These are phyloP conservation scores for Rhagophthalmus giganteus DNA, from an alignment of 2,888 invertebrate species.

Conservation along the genomic window DNA sequence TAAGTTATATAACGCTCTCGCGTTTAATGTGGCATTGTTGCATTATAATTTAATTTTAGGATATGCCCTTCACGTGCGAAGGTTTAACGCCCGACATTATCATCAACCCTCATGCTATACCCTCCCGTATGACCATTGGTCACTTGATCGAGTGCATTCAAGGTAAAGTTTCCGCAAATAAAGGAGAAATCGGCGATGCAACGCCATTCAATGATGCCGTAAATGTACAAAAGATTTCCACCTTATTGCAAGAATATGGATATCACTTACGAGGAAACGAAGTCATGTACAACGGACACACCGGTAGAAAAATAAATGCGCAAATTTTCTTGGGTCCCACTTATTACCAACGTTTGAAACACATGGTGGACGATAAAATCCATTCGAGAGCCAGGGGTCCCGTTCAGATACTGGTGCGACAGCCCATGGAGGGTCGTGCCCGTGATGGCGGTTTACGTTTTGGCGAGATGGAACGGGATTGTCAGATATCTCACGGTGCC, in stretches of 20 bases:
- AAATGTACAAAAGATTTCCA: constrained; percentile 98
- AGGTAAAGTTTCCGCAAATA: constrained; percentile 84
- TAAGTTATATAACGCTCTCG: constrained; percentile 40
- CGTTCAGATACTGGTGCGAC: constrained; percentile 96
- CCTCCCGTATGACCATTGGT: constrained; percentile 99
- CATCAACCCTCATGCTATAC: constrained; percentile 99
- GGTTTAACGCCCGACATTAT: constrained; percentile 98
- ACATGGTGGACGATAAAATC: constrained; percentile 99
- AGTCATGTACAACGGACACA: constrained; percentile 98
- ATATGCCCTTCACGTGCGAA: constrained; percentile 95
- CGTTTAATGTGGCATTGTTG: not conserved
- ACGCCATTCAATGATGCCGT: constrained; percentile 99
- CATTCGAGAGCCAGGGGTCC: constrained; percentile 97
- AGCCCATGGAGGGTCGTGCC: constrained; percentile 99
- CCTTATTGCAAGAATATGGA: constrained; percentile 94
- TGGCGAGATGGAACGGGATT: constrained; percentile 99
- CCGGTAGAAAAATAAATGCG: constrained; percentile 98
- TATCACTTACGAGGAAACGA: constrained; percentile 91
- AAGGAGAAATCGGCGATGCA: constrained; percentile 99
- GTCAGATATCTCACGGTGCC: constrained; percentile 99
- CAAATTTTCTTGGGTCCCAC: constrained; percentile 92
- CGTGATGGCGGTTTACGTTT: constrained; percentile 99
- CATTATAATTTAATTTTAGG: constrained; percentile 52
- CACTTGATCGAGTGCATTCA: constrained; percentile 99
- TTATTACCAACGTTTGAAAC: constrained; percentile 96